Percentiles rank a stretch among this genome's conserved stretches.
These are phyloP conservation scores for Phoenicopterus ruber DNA, from an alignment of 2,113 vertebrate species.

Conservation along the genomic window DNA sequence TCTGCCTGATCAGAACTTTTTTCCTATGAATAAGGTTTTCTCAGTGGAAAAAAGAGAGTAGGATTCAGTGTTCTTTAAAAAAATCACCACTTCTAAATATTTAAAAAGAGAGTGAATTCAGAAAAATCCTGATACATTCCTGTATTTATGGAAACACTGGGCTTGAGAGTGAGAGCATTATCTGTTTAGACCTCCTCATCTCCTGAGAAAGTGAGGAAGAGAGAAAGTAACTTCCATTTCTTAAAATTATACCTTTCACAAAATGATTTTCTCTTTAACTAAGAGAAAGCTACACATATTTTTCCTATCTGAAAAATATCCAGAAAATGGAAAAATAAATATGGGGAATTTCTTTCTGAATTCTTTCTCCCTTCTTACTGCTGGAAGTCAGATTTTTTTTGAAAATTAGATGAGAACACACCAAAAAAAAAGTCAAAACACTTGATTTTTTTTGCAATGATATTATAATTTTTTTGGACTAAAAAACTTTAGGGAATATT, in stretches of 20 bases:
- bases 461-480: neutral
- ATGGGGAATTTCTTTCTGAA: neutral
- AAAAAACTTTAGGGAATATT: neutral
- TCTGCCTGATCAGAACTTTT: neutral
- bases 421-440: neutral
- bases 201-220: neutral
- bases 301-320: neutral
- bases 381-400: neutral
- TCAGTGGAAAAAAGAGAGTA: neutral
- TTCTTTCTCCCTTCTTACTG: neutral
- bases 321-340: neutral
- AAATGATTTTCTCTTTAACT: neutral
- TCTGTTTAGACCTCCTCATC: neutral
- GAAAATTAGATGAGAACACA: neutral
- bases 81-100: neutral
- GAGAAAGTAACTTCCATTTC: neutral
- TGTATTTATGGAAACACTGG: neutral
- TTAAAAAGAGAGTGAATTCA: neutral
- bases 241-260: neutral
- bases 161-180: neutral
- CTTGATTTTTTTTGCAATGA: accelerated
- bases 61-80: neutral
- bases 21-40: neutral
- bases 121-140: neutral
- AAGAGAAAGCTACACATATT: neutral